Evolutionary conservation across 2,797 vertebrate species (phyloP).

Genomic region (Darevskia mixta): DNA sequence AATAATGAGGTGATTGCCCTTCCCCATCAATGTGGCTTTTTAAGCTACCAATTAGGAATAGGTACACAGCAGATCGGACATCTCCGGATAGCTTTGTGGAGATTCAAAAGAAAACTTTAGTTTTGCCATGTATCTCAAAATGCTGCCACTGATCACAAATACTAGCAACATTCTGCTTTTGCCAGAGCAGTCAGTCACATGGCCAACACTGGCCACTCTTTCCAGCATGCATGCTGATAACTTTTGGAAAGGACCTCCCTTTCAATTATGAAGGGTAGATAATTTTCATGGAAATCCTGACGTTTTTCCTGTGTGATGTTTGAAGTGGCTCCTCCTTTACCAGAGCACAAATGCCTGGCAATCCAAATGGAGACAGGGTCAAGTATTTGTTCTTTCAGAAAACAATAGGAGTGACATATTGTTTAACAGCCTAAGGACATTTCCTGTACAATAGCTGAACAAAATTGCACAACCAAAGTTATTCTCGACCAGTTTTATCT

Average conservation of each 20-base stretch:
- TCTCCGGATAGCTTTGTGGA: slow-evolving; percentile 20
- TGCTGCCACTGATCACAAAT: background rate
- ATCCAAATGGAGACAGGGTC: slow-evolving; percentile 5
- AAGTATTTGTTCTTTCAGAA: slow-evolving; percentile 19
- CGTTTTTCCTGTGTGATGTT: slow-evolving; percentile 69
- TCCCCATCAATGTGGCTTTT: background rate
- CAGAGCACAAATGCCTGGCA: background rate
- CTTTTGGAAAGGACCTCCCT: slow-evolving; percentile 35
- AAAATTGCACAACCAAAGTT: slow-evolving; percentile 23
- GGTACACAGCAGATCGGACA: background rate
- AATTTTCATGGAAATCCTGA: slow-evolving; percentile 73
- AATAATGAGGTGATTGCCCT: background rate
- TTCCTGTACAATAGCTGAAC: slow-evolving; percentile 17
- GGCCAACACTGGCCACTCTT: slow-evolving; percentile 46
- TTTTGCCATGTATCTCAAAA: slow-evolving; percentile 49
- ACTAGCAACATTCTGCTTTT: slow-evolving; percentile 46
- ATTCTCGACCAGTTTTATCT: background rate
- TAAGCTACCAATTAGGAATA: background rate
- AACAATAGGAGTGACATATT: background rate
- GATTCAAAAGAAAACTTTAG: slow-evolving; percentile 39
- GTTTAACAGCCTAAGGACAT: background rate
- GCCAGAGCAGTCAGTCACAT: background rate
- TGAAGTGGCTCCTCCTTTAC: slow-evolving; percentile 46
- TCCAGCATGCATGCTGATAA: slow-evolving; percentile 37
- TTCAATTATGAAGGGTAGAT: slow-evolving; percentile 54